Percentiles rank a stretch among this genome's conserved stretches.
These are phyloP conservation scores for Tenualosa thibaudeaui DNA, from an alignment of 2,797 vertebrate species.

Conservation along the genomic window DNA sequence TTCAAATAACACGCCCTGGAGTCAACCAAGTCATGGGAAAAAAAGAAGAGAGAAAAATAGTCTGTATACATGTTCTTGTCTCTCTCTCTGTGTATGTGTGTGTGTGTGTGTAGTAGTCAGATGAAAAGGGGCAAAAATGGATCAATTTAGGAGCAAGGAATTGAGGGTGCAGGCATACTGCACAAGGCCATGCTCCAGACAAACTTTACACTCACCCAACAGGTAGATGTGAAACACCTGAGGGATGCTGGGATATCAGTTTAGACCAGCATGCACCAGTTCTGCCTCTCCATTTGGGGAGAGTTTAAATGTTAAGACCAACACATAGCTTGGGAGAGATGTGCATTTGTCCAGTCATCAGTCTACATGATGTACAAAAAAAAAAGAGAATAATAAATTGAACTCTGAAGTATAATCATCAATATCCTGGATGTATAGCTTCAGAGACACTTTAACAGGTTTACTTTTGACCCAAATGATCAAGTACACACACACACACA, in stretches of 20 bases:
- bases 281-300: not conserved
- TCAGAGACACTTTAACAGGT: not conserved
- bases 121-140: conserved; percentile 77
- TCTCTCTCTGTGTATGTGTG: conserved; percentile 39
- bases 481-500: not conserved
- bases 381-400: not conserved
- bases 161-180: conserved; percentile 73
- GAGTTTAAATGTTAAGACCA: not conserved
- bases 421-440: not conserved
- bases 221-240: conserved; percentile 66
- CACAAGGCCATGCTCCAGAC: conserved; percentile 44
- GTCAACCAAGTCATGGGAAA: conserved; percentile 82
- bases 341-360: not conserved
- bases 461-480: not conserved
- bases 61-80: not conserved
- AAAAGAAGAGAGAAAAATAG: conserved; percentile 29
- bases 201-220: conserved; percentile 60
- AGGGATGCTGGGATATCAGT: not conserved
- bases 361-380: not conserved
- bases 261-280: not conserved
- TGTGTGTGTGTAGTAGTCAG: conserved; percentile 73
- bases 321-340: not conserved
- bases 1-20: conserved; percentile 80
- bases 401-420: not conserved
- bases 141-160: conserved; percentile 88